Evolutionary conservation across 2,797 vertebrate genomes (phyloP), one percentile per base, ranked within the genome.

Genomic region (Hemitrygon akajei): DNA sequence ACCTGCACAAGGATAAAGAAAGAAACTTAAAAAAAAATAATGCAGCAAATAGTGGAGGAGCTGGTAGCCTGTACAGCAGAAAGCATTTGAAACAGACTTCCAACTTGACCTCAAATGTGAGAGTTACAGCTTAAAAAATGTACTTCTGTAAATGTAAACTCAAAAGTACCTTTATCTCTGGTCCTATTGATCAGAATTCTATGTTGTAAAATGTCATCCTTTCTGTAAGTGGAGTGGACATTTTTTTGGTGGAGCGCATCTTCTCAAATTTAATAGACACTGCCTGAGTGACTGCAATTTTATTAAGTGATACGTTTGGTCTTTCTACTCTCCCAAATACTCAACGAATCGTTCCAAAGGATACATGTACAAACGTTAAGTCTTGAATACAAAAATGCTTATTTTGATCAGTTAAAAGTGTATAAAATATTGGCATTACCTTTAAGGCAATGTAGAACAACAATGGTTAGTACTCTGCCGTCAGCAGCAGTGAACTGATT

Each of bases 371-470:
- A 94, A 94, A 94, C 94, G 89, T 94, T 94, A 94, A 94, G 89
- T 93, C 91, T 95, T 96, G 96, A 95, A 97, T 95, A 96, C 94
- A 96, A 96, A 96, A 96, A 94, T 93, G 22, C 71, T 5, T 71
- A 94, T 94, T 3, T 95, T 94, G 94, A 95, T 95, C 95, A 95
- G 96, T 95, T 94, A 94, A 96, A 96, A 95, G 96, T 96, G 96
- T 96, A 96, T 94, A 94, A 94, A 95, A 94, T 94, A 95, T 95
- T 95, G 95, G 95, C 95, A 96, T 95, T 94, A 96, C 95, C 95
- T 94, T 94, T 96, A 96, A 96, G 95, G 96, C 95, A 97, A 97
- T 96, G 95, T 94, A 95, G 94, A 95, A 95, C 95, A 95, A 76
- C 22, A 95, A 96, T 7, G 2, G 14, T 56, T 56, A 30, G 40